phyloP scores from a whole-genome alignment of 2,888 invertebrate species.

The Polydrusus pterygomalis region DNA sequence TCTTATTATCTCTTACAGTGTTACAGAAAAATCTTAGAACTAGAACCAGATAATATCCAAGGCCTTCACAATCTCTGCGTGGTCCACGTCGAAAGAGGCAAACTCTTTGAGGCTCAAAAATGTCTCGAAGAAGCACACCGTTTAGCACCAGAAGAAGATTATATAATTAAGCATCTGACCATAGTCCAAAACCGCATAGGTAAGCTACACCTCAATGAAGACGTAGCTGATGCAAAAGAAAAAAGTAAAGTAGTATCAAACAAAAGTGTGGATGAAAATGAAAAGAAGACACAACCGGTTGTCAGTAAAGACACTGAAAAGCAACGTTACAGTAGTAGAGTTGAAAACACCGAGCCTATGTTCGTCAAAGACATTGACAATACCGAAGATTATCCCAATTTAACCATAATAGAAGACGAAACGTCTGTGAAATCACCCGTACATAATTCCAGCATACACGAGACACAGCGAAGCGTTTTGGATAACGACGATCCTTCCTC shows the following conservation, averaged over 20 bases:
- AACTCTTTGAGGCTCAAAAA: constrained; percentile 87
- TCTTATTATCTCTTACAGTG: constrained; percentile 77
- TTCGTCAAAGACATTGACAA: constrained; percentile 70
- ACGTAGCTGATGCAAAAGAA: constrained; percentile 64
- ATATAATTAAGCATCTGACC: constrained; percentile 91
- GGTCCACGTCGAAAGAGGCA: constrained; percentile 94
- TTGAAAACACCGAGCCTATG: constrained; percentile 71
- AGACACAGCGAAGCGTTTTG: constrained; percentile 61
- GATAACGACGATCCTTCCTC: constrained; percentile 72
- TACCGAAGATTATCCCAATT: constrained; percentile 60
- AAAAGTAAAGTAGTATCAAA: constrained; percentile 69
- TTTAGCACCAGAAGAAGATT: constrained; percentile 92
- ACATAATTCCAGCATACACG: constrained; percentile 56
- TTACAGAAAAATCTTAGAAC: constrained; percentile 89
- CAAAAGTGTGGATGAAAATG: constrained; percentile 69
- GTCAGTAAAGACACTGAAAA: constrained; percentile 70
- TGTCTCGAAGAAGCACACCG: constrained; percentile 88
- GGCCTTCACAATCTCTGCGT: constrained; percentile 97
- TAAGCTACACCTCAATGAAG: constrained; percentile 68
- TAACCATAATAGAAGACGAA: constrained; percentile 39
- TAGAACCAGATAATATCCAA: constrained; percentile 94
- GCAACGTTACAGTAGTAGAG: constrained; percentile 70
- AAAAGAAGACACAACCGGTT: constrained; percentile 69
- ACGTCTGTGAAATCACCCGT: neutral
- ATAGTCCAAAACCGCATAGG: constrained; percentile 86